phyloP scores from a whole-genome alignment of 1,140 invertebrate species.

The Diachasmimorpha longicaudata region DNA sequence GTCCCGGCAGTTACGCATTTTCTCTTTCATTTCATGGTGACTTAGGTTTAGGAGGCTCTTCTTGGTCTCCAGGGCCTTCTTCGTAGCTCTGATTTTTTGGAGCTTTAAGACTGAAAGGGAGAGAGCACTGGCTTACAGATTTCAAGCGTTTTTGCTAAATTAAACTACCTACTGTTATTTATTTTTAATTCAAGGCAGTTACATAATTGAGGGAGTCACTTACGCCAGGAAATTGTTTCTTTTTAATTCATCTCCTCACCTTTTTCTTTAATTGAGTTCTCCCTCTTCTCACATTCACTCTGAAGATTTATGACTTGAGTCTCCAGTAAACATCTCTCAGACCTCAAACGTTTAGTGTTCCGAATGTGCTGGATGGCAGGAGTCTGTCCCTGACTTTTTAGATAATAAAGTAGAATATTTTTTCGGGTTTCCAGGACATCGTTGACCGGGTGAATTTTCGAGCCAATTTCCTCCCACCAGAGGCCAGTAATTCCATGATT shows the following conservation, averaged over 20 bases:
- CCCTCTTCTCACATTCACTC: conserved; percentile 43
- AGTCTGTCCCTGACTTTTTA: conserved; percentile 39
- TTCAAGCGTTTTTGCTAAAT: no score
- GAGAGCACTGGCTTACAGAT: not conserved
- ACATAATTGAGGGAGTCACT: no score
- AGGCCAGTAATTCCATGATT: conserved; percentile 42
- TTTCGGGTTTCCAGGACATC: conserved; percentile 46
- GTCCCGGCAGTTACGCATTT: conserved; percentile 42
- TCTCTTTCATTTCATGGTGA: conserved; percentile 37
- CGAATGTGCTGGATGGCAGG: conserved; percentile 38
- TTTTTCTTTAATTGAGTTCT: conserved; percentile 45
- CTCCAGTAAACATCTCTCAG: conserved; percentile 34
- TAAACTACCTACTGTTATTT: no score
- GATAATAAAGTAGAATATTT: conserved; percentile 51
- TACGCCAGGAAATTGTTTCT: no score
- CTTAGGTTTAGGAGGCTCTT: conserved; percentile 46
- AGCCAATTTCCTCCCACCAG: conserved; percentile 50
- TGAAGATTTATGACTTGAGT: conserved; percentile 41
- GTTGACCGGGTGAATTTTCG: conserved; percentile 31
- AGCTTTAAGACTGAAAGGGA: not conserved
- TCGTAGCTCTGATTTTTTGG: conserved; percentile 26
- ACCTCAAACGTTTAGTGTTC: conserved; percentile 38
- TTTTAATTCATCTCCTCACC: conserved; percentile 35
- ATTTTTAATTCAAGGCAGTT: no score
- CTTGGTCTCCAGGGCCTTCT: conserved; percentile 32